Evolutionary conservation across 2,113 vertebrate genomes (phyloP).

Genomic region (Psilopogon haemacephalus): DNA sequence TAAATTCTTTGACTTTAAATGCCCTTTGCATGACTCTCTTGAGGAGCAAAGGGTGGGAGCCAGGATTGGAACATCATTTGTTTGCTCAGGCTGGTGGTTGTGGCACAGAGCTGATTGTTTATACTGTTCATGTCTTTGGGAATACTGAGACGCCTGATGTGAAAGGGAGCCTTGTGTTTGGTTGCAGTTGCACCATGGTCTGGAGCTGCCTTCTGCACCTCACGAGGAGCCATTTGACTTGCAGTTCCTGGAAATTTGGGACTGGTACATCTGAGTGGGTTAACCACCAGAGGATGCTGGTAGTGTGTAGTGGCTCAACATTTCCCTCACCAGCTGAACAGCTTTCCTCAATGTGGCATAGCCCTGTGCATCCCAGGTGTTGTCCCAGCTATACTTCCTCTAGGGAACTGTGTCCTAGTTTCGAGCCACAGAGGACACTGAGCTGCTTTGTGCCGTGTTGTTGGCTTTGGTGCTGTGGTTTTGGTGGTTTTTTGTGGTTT

Average conservation of each 20-base stretch:
- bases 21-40: background rate
- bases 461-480: background rate
- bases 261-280: background rate
- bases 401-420: background rate
- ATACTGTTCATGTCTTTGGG: accelerated
- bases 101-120: background rate
- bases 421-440: background rate
- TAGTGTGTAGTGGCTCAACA: background rate
- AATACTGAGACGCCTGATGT: background rate
- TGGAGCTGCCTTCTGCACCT: background rate
- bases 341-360: background rate
- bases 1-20: background rate
- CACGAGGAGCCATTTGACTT: background rate
- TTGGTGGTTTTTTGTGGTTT: background rate
- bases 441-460: background rate
- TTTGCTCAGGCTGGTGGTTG: background rate
- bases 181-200: background rate
- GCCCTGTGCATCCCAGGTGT: background rate
- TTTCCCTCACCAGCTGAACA: background rate
- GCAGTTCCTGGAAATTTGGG: background rate
- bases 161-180: background rate
- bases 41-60: background rate
- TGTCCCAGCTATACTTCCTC: background rate
- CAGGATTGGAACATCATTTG: background rate
- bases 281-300: conserved; percentile 26